Evolutionary conservation across 2,888 invertebrate species (phyloP).

Genomic region (Epistrophe grossulariae): DNA sequence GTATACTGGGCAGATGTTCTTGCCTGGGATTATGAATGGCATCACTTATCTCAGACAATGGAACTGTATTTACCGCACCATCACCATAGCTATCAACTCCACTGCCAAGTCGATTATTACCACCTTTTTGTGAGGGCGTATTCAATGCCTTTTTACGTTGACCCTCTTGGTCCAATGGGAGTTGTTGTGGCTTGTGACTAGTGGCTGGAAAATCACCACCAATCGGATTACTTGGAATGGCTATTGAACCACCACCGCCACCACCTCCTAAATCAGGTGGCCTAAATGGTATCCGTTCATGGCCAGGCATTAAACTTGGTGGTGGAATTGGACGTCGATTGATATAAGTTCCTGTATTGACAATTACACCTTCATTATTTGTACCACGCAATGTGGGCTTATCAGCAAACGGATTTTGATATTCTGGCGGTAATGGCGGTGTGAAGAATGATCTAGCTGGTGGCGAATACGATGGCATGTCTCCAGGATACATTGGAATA

Average conservation of each 20-base stretch:
- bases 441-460: conserved; percentile 92
- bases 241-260: conserved; percentile 71
- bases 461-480: conserved; percentile 92
- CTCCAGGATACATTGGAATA: conserved; percentile 87
- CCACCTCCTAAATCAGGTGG: conserved; percentile 84
- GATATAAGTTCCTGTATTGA: conserved; percentile 84
- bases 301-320: conserved; percentile 91
- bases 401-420: conserved; percentile 94
- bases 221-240: conserved; percentile 54
- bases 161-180: conserved; percentile 55
- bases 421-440: conserved; percentile 93
- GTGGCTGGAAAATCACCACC: conserved; percentile 67
- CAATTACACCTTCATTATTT: conserved; percentile 85
- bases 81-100: conserved; percentile 64
- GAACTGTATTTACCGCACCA: conserved; percentile 57
- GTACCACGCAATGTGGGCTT: conserved; percentile 92
- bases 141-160: conserved; percentile 88
- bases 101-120: conserved; percentile 68
- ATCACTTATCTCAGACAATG: conserved; percentile 78
- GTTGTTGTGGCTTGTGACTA: conserved; percentile 54
- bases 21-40: conserved; percentile 83
- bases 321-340: conserved; percentile 92
- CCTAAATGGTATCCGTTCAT: conserved; percentile 92
- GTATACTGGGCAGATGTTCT: conserved; percentile 92
- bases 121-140: conserved; percentile 89